Percentiles rank a stretch among this genome's conserved stretches.
phyloP scores from a whole-genome alignment of 30 jellyfish, hydroid and myxozoan species.

The Pseudorhiza aurosa region DNA sequence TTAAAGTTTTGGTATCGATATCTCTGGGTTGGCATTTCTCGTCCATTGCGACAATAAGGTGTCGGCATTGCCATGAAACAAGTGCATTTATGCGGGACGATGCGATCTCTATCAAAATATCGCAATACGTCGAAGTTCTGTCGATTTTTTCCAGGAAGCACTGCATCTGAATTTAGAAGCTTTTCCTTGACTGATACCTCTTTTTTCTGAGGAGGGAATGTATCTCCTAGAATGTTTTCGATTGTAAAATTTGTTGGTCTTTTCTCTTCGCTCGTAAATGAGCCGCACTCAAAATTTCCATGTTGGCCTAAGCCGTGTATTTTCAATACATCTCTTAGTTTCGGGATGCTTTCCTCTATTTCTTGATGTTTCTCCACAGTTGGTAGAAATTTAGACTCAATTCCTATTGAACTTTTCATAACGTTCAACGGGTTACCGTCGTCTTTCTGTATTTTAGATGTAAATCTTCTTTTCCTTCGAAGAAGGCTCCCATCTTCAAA shows the following conservation, averaged over 20 bases:
- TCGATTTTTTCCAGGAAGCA: background rate
- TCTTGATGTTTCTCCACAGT: background rate
- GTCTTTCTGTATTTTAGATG: slow-evolving; percentile 20
- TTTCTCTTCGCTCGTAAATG: background rate
- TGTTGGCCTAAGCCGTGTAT: background rate
- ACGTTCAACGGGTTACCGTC: background rate
- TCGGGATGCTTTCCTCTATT: background rate
- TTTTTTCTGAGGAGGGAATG: background rate
- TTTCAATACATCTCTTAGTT: background rate
- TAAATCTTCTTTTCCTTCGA: slow-evolving; percentile 87
- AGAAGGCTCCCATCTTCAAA: slow-evolving; percentile 94
- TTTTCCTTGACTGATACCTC: background rate
- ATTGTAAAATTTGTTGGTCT: slow-evolving; percentile 23
- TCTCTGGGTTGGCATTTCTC: background rate
- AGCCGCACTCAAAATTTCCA: too few species aligned
- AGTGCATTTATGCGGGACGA: background rate
- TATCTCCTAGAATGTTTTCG: slow-evolving; percentile 23
- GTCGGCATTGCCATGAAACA: background rate
- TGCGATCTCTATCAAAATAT: background rate
- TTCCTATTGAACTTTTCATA: background rate
- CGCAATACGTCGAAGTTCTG: background rate
- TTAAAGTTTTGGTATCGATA: background rate
- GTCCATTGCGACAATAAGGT: too few species aligned
- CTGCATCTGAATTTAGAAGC: background rate
- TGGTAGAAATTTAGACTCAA: background rate